Evolutionary conservation across 53 echinoderm and acorn worm species (phyloP).

Genomic region (Crossaster papposus): DNA sequence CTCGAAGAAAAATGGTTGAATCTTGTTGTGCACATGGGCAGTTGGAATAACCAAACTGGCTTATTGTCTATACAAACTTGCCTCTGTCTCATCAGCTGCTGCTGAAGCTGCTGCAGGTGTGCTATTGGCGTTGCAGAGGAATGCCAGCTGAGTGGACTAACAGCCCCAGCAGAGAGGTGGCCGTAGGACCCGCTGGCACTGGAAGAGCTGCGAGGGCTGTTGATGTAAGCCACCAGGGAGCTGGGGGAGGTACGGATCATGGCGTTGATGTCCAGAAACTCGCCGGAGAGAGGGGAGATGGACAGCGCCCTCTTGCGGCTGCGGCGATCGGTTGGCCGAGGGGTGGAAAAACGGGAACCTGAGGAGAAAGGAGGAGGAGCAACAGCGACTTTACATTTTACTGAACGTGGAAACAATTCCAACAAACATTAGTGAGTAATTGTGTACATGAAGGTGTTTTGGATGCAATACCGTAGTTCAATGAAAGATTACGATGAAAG

Average conservation of each 20-base stretch:
- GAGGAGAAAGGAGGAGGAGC: neutral
- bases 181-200: conserved; percentile 96
- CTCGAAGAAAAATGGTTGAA: no score
- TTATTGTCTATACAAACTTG: neutral
- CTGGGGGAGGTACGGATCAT: conserved; percentile 98
- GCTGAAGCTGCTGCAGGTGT: conserved; percentile 94
- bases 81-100: conserved; percentile 91
- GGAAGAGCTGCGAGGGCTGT: conserved; percentile 96
- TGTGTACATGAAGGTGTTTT: no score
- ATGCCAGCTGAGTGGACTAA: conserved; percentile 87
- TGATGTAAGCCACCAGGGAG: conserved; percentile 97
- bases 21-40: no score
- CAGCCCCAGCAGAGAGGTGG: conserved; percentile 89
- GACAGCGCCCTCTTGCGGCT: conserved; percentile 92
- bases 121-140: conserved; percentile 89
- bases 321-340: conserved; percentile 81
- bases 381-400: no score
- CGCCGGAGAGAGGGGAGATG: conserved; percentile 91
- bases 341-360: conserved; percentile 95
- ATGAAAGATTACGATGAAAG: no score
- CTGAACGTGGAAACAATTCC: no score
- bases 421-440: no score
- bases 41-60: no score
- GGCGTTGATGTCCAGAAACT: conserved; percentile 91
- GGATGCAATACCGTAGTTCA: no score